Evolutionary conservation across 2,797 vertebrate species (phyloP).

Genomic region (Characodon lateralis): DNA sequence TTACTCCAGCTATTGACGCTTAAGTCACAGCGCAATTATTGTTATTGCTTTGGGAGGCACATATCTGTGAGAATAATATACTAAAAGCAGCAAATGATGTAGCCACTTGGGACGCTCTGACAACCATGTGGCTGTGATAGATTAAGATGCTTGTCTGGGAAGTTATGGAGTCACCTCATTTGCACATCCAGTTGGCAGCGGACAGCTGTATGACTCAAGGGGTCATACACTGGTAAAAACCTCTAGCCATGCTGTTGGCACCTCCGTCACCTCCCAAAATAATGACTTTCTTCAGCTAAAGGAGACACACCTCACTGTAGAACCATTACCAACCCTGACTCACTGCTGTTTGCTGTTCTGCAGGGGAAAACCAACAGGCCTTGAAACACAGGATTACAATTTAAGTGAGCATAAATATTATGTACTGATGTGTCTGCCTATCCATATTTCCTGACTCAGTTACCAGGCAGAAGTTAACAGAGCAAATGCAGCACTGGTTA

Average conservation of each 20-base stretch:
- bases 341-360: slow-evolving; percentile 25
- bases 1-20: slow-evolving; percentile 9
- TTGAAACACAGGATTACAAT: slow-evolving; percentile 44
- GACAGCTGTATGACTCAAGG: slow-evolving; percentile 61
- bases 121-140: slow-evolving; percentile 36
- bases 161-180: slow-evolving; percentile 49
- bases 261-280: slow-evolving; percentile 36
- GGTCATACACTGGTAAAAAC: slow-evolving; percentile 26
- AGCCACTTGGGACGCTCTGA: slow-evolving; percentile 5
- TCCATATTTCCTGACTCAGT: not conserved
- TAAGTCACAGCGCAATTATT: slow-evolving; percentile 17
- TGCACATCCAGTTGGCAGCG: slow-evolving; percentile 52
- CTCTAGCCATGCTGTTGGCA: slow-evolving; percentile 57
- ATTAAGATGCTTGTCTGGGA: slow-evolving; percentile 33
- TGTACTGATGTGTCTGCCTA: slow-evolving; percentile 12
- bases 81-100: slow-evolving; percentile 37
- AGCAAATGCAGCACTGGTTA: not conserved
- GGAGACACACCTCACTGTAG: slow-evolving; percentile 50
- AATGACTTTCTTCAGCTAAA: slow-evolving; percentile 47
- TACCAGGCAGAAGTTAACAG: not conserved
- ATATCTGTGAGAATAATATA: slow-evolving; percentile 15
- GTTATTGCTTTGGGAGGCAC: slow-evolving; percentile 10
- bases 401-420: slow-evolving; percentile 47
- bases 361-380: slow-evolving; percentile 56
- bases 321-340: slow-evolving; percentile 33